Conservation (phyloP, 2,797 vertebrate species). For the Synanceia verrucosa region DNA sequence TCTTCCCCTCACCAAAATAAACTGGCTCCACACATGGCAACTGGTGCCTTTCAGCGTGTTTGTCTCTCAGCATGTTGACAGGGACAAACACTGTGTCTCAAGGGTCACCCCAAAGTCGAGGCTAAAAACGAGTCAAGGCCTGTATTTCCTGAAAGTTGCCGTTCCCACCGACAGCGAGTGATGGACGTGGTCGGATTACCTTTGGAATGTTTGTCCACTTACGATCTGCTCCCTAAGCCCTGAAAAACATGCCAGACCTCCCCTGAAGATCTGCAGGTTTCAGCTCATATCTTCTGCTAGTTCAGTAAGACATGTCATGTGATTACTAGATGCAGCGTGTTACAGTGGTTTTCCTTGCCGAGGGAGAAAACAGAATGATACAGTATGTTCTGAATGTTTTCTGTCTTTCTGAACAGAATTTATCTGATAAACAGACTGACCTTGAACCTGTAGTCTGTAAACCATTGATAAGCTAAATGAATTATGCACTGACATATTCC, state of each 20-base stretch:
- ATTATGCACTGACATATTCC: not conserved
- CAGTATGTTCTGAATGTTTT: not conserved
- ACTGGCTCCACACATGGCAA: conserved; percentile 23
- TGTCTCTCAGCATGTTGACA: conserved; percentile 33
- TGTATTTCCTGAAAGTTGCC: conserved; percentile 71
- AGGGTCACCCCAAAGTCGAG: conserved; percentile 56
- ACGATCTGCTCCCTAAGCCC: conserved; percentile 54
- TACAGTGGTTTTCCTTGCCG: not conserved
- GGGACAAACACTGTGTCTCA: conserved; percentile 40
- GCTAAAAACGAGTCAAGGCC: conserved; percentile 59
- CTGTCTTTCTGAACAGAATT: not conserved
- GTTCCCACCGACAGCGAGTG: conserved; percentile 46
- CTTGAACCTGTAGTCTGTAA: conserved; percentile 9
- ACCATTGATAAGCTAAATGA: conserved; percentile 18
- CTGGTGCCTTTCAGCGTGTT: conserved; percentile 19
- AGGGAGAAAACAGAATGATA: not conserved
- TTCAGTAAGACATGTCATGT: conserved; percentile 6
- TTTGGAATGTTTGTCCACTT: conserved; percentile 75
- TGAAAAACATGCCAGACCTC: conserved; percentile 46
- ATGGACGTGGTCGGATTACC: conserved; percentile 68
- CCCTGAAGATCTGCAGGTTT: conserved; percentile 35
- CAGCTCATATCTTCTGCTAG: conserved; percentile 25
- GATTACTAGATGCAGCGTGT: not conserved
- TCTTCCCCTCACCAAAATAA: no score
- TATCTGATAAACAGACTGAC: conserved; percentile 26